A percentile compares a stretch with the other conserved stretches of the same genome.
phyloP scores from a whole-genome alignment of 2,888 invertebrate genomes.

The Coenonympha glycerion region DNA sequence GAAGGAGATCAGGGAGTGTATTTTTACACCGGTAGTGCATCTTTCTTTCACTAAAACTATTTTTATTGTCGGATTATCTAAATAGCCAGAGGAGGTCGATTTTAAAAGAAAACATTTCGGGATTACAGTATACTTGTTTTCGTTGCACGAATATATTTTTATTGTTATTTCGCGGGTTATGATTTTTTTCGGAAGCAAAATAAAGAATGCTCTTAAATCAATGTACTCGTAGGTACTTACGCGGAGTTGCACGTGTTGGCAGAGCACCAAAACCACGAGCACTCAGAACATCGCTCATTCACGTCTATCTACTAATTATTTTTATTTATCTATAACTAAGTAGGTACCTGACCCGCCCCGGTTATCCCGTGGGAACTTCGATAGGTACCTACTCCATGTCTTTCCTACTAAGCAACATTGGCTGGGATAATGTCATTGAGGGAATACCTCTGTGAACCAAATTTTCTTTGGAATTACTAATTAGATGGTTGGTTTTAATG shows the following conservation, averaged over 20 bases:
- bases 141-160: conserved; percentile 10
- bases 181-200: conserved; percentile 22
- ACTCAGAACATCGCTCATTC: conserved; percentile 22
- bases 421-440: too few species aligned
- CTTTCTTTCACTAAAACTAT: conserved; percentile 43
- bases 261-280: conserved; percentile 19
- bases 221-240: too few species aligned
- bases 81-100: conserved; percentile 21
- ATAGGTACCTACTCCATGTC: too few species aligned
- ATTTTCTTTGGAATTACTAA: too few species aligned
- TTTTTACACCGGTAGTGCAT: conserved; percentile 41
- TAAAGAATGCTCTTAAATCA: conserved; percentile 23
- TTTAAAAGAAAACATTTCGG: conserved; percentile 4
- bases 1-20: conserved; percentile 43
- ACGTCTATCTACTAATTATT: conserved; percentile 11
- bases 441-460: too few species aligned
- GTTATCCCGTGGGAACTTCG: too few species aligned
- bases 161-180: conserved; percentile 18
- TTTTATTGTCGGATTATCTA: conserved; percentile 37
- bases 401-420: too few species aligned
- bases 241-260: conserved; percentile 20
- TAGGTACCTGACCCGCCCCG: too few species aligned
- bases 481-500: too few species aligned
- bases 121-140: conserved; percentile 3
- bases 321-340: conserved; percentile 13